phyloP scores from a whole-genome alignment of 2,797 vertebrate species.

The Limosa lapponica region DNA sequence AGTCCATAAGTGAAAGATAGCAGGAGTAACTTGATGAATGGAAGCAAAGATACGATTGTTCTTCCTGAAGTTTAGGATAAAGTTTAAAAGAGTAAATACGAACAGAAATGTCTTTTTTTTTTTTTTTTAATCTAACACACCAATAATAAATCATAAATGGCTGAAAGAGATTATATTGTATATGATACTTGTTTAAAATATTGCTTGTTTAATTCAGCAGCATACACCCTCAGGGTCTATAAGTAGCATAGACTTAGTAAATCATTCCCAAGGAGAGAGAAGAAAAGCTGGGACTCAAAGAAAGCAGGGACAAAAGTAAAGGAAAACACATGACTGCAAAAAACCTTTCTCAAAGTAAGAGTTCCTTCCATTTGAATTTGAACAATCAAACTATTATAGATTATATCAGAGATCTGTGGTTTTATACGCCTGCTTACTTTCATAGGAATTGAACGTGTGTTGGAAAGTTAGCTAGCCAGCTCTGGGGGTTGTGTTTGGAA shows the following conservation, averaged over 20 bases:
- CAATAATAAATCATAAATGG: not conserved
- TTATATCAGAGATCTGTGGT: not conserved
- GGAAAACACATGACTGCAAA: not conserved
- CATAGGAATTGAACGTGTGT: rapidly evolving
- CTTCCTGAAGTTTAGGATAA: not conserved
- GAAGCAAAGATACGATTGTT: not conserved
- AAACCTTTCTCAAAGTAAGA: not conserved
- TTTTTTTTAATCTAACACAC: not conserved
- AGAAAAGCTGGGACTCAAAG: not conserved
- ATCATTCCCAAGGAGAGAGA: not conserved
- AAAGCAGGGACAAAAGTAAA: not conserved
- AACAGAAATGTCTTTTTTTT: not conserved
- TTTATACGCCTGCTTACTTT: not conserved
- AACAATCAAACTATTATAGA: not conserved
- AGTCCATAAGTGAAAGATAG: not conserved
- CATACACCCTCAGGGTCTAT: not conserved
- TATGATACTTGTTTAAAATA: not conserved
- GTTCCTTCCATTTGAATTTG: not conserved
- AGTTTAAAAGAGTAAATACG: not conserved
- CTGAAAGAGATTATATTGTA: not conserved
- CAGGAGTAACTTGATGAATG: not conserved
- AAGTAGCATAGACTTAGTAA: not conserved
- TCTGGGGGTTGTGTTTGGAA: not conserved
- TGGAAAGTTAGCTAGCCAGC: not conserved
- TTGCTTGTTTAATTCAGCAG: not conserved